phyloP scores from a whole-genome alignment of 1,140 invertebrate genomes.

The Cydia amplana region DNA sequence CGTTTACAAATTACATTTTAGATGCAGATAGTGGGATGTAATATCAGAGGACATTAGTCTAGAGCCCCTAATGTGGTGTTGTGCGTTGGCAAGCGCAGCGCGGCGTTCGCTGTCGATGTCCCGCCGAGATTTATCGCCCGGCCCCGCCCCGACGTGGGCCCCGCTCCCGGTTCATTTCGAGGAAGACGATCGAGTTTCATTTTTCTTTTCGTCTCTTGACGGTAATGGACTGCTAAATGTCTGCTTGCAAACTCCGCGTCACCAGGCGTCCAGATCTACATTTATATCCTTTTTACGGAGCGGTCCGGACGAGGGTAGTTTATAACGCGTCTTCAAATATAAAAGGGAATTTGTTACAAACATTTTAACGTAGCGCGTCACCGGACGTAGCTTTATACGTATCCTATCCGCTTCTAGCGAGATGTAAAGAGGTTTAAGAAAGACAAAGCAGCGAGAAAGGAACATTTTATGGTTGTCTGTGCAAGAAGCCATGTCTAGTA shows the following conservation, averaged over 20 bases:
- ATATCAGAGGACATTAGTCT: slow-evolving; percentile 45
- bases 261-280: slow-evolving; percentile 27
- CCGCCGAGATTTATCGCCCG: slow-evolving; percentile 50
- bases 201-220: slow-evolving; percentile 40
- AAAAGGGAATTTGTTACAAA: slow-evolving; percentile 38
- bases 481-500: slow-evolving; percentile 50
- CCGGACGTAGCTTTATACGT: not conserved
- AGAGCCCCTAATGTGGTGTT: slow-evolving; percentile 47
- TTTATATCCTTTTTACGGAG: slow-evolving; percentile 30
- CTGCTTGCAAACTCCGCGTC: slow-evolving; percentile 34
- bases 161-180: slow-evolving; percentile 42
- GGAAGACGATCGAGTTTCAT: slow-evolving; percentile 44
- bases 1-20: slow-evolving; percentile 38
- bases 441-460: slow-evolving; percentile 43
- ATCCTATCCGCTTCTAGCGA: not conserved
- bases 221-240: slow-evolving; percentile 43
- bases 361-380: not conserved
- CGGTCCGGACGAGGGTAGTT: slow-evolving; percentile 33
- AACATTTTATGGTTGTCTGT: slow-evolving; percentile 58
- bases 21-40: slow-evolving; percentile 37
- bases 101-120: slow-evolving; percentile 47
- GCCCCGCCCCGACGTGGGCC: slow-evolving; percentile 42
- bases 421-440: slow-evolving; percentile 33
- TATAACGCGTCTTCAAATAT: slow-evolving; percentile 35
- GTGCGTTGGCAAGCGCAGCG: slow-evolving; percentile 47